A percentile compares a stretch with the other conserved stretches of the same genome.
phyloP scores from a whole-genome alignment of 2,888 invertebrate species.

The Gisinianus flammeolus region DNA sequence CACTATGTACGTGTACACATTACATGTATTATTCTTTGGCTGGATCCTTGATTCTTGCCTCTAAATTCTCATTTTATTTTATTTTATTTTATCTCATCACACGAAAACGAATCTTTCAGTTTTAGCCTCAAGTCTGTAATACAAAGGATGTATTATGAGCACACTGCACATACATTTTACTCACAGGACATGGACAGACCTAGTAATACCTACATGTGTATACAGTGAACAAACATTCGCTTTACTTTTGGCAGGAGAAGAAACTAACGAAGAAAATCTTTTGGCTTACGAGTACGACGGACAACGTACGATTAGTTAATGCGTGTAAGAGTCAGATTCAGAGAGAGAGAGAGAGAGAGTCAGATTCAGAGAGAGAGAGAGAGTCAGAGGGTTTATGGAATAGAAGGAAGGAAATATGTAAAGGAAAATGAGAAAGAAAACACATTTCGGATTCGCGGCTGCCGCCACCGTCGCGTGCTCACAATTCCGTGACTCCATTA shows the following conservation, averaged over 20 bases:
- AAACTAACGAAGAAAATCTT: background rate
- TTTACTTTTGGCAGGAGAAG: background rate
- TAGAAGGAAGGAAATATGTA: conserved; percentile 2
- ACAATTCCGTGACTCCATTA: conserved; percentile 49
- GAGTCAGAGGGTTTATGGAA: background rate
- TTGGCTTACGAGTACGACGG: background rate
- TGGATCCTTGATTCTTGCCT: background rate
- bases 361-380: background rate
- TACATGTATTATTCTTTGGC: too few relatives aligned
- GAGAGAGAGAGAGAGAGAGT: background rate
- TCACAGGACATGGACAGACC: background rate
- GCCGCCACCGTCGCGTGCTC: conserved; percentile 40
- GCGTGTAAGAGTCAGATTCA: conserved; percentile 8
- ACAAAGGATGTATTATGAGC: too few relatives aligned
- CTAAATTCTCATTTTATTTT: background rate
- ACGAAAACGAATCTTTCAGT: too few relatives aligned
- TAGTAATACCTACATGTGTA: too few relatives aligned
- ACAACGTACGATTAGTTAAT: conserved; percentile 11
- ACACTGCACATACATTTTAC: background rate
- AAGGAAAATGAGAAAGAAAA: background rate
- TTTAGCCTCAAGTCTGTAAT: too few relatives aligned
- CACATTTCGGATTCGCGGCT: background rate
- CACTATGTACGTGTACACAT: background rate
- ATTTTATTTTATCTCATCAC: background rate
- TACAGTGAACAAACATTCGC: background rate